A percentile compares a stretch with the other conserved stretches of the same genome.
These are phyloP conservation scores for Diacarnus erythraeanus DNA, from an alignment of 37 sponge, comb jelly and placozoan species.

Conservation along the genomic window DNA sequence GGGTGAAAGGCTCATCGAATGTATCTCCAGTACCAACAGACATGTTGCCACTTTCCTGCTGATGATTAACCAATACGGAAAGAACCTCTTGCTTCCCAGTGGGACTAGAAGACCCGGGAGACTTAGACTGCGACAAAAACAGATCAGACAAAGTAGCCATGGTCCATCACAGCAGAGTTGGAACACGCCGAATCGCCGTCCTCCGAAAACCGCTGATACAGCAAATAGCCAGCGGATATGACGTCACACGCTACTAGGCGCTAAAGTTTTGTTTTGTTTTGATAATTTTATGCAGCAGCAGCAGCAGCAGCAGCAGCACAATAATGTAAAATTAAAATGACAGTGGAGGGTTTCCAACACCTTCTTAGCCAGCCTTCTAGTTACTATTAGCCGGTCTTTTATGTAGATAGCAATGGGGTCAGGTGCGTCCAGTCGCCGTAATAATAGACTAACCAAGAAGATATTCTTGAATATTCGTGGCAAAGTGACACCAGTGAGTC, in stretches of 20 bases:
- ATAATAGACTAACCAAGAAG: slow-evolving; percentile 5
- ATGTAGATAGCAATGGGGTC: slow-evolving; percentile 40
- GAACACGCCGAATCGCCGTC: no score
- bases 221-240: neutral
- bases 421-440: slow-evolving; percentile 16
- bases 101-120: neutral
- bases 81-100: neutral
- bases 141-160: neutral
- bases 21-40: neutral
- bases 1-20: slow-evolving; percentile 42
- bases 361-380: no score
- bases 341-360: no score
- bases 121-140: neutral
- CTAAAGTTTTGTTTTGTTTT: no score
- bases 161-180: neutral
- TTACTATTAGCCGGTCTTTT: no score
- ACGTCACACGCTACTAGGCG: neutral
- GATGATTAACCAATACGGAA: neutral
- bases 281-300: no score
- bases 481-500: slow-evolving; percentile 5
- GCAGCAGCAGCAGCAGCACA: no score
- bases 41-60: neutral
- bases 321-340: no score
- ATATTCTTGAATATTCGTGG: slow-evolving; percentile 8
- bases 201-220: neutral